phyloP scores from a whole-genome alignment of 2,888 invertebrate genomes.

The Colostygia pectinataria region DNA sequence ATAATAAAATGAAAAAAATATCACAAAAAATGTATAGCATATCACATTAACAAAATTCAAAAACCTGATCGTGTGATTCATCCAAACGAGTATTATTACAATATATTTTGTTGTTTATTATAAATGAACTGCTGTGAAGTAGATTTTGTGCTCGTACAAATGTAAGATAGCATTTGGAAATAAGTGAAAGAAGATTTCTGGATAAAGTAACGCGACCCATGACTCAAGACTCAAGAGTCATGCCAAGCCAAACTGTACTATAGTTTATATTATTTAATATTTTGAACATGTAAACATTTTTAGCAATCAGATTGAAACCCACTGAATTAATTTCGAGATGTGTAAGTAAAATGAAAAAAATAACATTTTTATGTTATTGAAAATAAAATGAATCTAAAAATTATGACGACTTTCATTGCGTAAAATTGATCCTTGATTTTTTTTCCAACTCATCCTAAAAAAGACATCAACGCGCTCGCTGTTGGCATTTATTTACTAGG shows the following conservation, averaged over 20 bases:
- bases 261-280: slow-evolving; percentile 63
- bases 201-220: slow-evolving; percentile 60
- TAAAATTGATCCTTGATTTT: background rate
- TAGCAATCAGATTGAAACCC: slow-evolving; percentile 74
- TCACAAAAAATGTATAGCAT: slow-evolving; percentile 78
- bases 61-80: slow-evolving; percentile 64
- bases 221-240: slow-evolving; percentile 39
- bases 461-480: slow-evolving; percentile 21
- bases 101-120: slow-evolving; percentile 78
- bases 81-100: slow-evolving; percentile 69
- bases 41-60: slow-evolving; percentile 68
- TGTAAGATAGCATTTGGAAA: slow-evolving; percentile 77
- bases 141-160: slow-evolving; percentile 74
- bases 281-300: slow-evolving; percentile 70
- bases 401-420: slow-evolving; percentile 56
- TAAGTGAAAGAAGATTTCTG: slow-evolving; percentile 77
- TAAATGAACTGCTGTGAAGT: slow-evolving; percentile 72
- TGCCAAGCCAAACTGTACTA: slow-evolving; percentile 74
- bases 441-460: background rate
- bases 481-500: background rate
- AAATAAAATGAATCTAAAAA: slow-evolving; percentile 83
- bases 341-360: slow-evolving; percentile 79
- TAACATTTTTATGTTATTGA: slow-evolving; percentile 85
- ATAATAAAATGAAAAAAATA: slow-evolving; percentile 69
- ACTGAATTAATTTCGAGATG: slow-evolving; percentile 78